phyloP scores from a whole-genome alignment of 2,797 vertebrate genomes.

The Alosa sapidissima region DNA sequence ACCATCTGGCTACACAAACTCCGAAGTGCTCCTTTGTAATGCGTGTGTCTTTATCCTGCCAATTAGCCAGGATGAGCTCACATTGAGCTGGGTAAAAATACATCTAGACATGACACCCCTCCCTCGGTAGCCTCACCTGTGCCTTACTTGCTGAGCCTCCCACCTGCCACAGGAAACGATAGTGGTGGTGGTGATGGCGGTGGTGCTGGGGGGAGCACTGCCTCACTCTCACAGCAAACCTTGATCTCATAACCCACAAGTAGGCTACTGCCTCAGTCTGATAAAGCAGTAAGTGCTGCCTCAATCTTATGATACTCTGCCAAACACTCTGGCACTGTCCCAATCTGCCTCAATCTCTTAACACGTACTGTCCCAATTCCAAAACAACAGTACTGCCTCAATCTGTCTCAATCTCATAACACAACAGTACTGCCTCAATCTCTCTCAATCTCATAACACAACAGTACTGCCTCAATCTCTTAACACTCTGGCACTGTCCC shows the following conservation, averaged over 20 bases:
- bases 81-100: conserved; percentile 65
- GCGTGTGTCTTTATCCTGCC: conserved; percentile 53
- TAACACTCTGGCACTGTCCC: not conserved
- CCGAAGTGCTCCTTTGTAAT: not conserved
- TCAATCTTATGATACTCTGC: too few species aligned
- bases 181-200: too few species aligned
- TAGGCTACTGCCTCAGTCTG: not conserved
- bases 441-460: not conserved
- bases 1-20: not conserved
- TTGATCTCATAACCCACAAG: not conserved
- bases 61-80: conserved; percentile 67
- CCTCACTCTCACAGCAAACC: not conserved
- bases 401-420: too few species aligned
- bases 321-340: not conserved
- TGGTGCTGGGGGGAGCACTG: not conserved
- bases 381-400: not conserved
- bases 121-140: not conserved
- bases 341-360: not conserved
- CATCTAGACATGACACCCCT: conserved; percentile 34
- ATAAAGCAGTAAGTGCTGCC: not conserved
- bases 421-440: too few species aligned
- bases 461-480: not conserved
- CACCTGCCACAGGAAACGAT: not conserved
- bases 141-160: not conserved
- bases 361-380: too few species aligned